Base-by-base conservation (phyloP, 1,140 invertebrate genomes). In the Hycleus phaleratus region DNA sequence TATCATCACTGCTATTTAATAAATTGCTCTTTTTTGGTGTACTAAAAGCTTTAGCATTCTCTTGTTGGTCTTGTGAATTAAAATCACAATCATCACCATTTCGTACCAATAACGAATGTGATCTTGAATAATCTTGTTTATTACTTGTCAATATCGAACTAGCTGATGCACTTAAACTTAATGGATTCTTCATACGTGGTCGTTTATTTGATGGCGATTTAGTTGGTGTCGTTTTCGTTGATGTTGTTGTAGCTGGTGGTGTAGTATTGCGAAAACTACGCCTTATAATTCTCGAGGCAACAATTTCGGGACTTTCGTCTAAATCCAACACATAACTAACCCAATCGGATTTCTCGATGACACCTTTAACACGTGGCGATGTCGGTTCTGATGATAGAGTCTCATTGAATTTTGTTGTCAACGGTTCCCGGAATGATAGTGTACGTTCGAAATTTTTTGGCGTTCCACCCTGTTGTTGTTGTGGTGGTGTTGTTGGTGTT, bases 261-360 rank as follows among this genome's bases (percentile, higher is more conserved):
- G 69, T 69, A 6, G 68, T 64, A 49, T 74, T 73, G 10, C 72
- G 61, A 46, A 74, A 74, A 50, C 72, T 74, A 26, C 81, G 71
- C 12, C 81, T 71, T 1, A 83, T 79, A 61, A 84, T 75, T 61
- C 81, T 78, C 0, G 78, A 77, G 4, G 81, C 81, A 9, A 81
- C 76, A 55, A 82, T 80, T 59, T 88, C 83, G 0, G 84, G 80
- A 4, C 81, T 79, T 62, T 90, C 87, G 47, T 85, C 83, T 59
- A 91, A 85, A 65, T 91, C 87, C 8, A 91, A 72, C 3, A 90
- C 87, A 82, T 86, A 92, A 55, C 87, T 89, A 9, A 91, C 86
- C 0, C 88, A 91, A 67, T 89, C 88, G 43, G 83, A 84, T 67
- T 91, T 90, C 67, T 90, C 85, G 3, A 91, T 86, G 43, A 92